phyloP scores from a whole-genome alignment of 2,797 vertebrate species.

The Esox lucius region DNA sequence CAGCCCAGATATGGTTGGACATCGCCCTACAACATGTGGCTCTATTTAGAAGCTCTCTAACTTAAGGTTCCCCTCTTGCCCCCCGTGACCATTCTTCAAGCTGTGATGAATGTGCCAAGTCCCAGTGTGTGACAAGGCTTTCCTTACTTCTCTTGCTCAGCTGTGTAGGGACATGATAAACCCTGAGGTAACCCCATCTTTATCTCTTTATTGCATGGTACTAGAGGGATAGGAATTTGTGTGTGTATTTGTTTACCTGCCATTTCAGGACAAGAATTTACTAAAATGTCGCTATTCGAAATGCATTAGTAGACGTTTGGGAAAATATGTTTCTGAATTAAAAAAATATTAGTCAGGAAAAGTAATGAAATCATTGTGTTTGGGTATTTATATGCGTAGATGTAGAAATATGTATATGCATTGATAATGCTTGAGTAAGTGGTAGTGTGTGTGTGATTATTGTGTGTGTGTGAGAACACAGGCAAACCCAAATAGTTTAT shows the following conservation, averaged over 20 bases:
- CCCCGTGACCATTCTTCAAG: constrained; percentile 27
- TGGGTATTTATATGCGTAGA: not conserved
- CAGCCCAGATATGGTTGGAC: constrained; percentile 42
- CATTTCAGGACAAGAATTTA: too few species aligned
- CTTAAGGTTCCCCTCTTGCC: constrained; percentile 28
- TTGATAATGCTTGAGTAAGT: not conserved
- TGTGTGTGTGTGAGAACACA: not conserved
- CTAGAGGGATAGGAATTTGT: not conserved
- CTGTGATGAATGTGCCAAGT: constrained; percentile 42
- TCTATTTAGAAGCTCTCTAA: constrained; percentile 58
- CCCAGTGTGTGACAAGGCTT: constrained; percentile 41
- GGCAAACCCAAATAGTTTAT: not conserved
- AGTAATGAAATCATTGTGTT: not conserved
- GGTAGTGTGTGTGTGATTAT: not conserved
- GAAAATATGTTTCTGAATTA: too few species aligned
- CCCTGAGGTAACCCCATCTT: not conserved
- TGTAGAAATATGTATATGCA: not conserved
- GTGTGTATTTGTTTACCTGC: not conserved
- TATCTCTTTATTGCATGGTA: too few species aligned
- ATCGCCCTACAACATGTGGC: constrained; percentile 56
- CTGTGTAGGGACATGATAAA: constrained; percentile 30
- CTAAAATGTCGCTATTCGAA: too few species aligned
- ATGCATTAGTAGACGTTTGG: too few species aligned
- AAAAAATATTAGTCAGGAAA: too few species aligned
- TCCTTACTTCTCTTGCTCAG: constrained; percentile 47